phyloP scores from a whole-genome alignment of 1,140 invertebrate genomes.

The Cydia amplana region DNA sequence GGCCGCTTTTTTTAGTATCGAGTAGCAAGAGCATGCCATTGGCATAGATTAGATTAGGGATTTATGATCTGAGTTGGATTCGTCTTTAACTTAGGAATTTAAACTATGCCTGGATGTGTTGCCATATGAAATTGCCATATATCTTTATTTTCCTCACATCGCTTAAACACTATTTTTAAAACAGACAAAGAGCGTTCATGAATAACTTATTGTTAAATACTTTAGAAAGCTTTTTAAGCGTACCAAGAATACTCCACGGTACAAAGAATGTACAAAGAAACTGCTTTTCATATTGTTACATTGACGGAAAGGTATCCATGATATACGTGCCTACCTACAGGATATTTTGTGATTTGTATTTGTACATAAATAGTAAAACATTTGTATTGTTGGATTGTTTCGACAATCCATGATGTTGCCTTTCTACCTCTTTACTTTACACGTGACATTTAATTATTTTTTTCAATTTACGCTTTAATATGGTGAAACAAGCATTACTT shows the following conservation, averaged over 20 bases:
- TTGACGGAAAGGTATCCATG: conserved; percentile 5
- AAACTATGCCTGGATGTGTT: neutral
- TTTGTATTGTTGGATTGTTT: neutral
- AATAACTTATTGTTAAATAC: conserved; percentile 24
- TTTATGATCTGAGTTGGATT: neutral
- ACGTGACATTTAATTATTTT: too few species aligned
- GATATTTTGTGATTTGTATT: neutral
- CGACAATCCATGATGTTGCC: too few species aligned
- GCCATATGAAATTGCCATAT: neutral
- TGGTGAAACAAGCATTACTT: too few species aligned
- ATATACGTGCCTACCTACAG: neutral
- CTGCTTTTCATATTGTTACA: conserved; percentile 14
- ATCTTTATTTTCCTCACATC: neutral
- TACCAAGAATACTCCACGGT: neutral
- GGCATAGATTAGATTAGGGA: conserved; percentile 15
- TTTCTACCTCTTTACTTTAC: too few species aligned
- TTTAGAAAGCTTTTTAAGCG: conserved; percentile 13
- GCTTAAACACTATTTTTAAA: conserved; percentile 1
- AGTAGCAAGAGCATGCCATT: conserved; percentile 13
- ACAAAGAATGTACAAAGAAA: neutral
- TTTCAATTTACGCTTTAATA: too few species aligned
- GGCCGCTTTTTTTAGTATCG: conserved; percentile 4
- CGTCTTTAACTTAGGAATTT: neutral
- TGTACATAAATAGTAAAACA: neutral
- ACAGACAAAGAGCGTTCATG: conserved; percentile 13